Percentiles rank a stretch among this genome's conserved stretches.
Conservation (phyloP, 2,797 vertebrate species). For the Anguilla megastoma region DNA sequence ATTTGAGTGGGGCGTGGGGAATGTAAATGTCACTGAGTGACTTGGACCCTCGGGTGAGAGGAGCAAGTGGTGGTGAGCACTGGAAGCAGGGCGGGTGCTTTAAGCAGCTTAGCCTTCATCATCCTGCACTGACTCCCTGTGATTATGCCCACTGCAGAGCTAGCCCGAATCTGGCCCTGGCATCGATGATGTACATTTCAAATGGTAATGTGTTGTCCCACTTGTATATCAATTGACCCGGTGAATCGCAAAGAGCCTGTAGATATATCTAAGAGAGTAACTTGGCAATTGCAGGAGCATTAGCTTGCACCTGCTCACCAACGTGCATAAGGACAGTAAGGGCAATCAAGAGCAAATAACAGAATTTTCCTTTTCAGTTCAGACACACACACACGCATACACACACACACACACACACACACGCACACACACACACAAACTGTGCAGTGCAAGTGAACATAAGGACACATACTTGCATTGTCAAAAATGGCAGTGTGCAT, state of each 20-base stretch:
- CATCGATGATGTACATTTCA: conserved; percentile 35
- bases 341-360: neutral
- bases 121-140: conserved; percentile 32
- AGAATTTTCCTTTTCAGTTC: neutral
- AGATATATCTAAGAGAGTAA: conserved; percentile 30
- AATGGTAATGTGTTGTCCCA: conserved; percentile 38
- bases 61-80: neutral
- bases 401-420: neutral
- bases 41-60: conserved; percentile 29
- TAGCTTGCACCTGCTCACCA: conserved; percentile 34
- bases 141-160: conserved; percentile 31
- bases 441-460: neutral
- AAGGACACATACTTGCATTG: neutral
- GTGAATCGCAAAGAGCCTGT: conserved; percentile 50
- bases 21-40: conserved; percentile 33
- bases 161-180: conserved; percentile 34
- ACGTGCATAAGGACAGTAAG: neutral
- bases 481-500: neutral
- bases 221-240: conserved; percentile 49
- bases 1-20: neutral
- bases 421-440: neutral
- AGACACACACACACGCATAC: neutral
- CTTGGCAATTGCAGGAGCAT: conserved; percentile 48
- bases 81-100: neutral
- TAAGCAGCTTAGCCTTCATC: conserved; percentile 28